Percentiles rank a stretch among this genome's conserved stretches.
phyloP scores from a whole-genome alignment of 2,888 invertebrate species.

The Drosophila engyochracea region DNA sequence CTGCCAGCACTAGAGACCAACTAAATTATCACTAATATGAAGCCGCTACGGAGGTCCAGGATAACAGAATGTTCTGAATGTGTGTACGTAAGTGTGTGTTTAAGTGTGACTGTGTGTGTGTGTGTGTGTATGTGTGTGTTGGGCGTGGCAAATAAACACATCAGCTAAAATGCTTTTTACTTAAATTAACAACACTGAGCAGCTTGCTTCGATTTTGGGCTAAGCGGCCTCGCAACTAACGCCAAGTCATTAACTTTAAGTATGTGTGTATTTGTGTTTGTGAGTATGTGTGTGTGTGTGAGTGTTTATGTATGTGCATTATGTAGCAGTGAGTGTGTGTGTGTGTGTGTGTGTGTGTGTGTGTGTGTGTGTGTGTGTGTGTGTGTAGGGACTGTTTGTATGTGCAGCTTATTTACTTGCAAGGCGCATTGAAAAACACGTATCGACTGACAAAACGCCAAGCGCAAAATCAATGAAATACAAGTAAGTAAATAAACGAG shows the following conservation, averaged over 20 bases:
- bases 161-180: slow-evolving; percentile 79
- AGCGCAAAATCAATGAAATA: slow-evolving; percentile 60
- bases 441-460: slow-evolving; percentile 37
- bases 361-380: too few species aligned
- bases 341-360: background rate
- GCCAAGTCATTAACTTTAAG: slow-evolving; percentile 66
- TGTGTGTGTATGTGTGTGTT: slow-evolving; percentile 16
- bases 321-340: background rate
- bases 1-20: slow-evolving; percentile 72
- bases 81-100: slow-evolving; percentile 20
- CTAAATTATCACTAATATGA: slow-evolving; percentile 80
- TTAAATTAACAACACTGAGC: slow-evolving; percentile 76
- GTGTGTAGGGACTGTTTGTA: background rate
- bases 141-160: slow-evolving; percentile 81
- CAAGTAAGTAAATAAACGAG: slow-evolving; percentile 42
- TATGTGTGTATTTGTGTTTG: slow-evolving; percentile 22
- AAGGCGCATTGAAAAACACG: slow-evolving; percentile 26
- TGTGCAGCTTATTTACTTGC: slow-evolving; percentile 25
- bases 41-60: slow-evolving; percentile 34
- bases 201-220: slow-evolving; percentile 66
- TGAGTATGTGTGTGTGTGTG: slow-evolving; percentile 4
- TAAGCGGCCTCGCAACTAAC: slow-evolving; percentile 54
- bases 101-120: slow-evolving; percentile 24
- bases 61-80: slow-evolving; percentile 22
- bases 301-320: slow-evolving; percentile 2